phyloP scores from a whole-genome alignment of 2,113 vertebrate species.

The Muscicapa adusta region DNA sequence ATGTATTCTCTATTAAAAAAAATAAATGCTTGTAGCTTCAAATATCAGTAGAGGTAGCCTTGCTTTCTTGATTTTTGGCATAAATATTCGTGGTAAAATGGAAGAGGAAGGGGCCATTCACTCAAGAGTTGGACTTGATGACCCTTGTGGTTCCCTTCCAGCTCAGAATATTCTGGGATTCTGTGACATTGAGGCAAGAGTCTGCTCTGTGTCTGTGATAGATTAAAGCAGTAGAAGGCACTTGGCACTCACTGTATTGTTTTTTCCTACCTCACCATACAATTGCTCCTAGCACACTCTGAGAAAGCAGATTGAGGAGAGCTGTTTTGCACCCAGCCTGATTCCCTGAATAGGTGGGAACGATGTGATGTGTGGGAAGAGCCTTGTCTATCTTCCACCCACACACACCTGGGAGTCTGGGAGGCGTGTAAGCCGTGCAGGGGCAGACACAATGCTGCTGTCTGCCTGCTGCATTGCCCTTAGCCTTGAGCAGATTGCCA shows the following conservation, averaged over 20 bases:
- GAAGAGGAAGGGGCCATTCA: not conserved
- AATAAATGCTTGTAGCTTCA: not conserved
- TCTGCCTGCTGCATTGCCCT: not conserved
- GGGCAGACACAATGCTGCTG: not conserved
- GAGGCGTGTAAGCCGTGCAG: not conserved
- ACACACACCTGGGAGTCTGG: not conserved
- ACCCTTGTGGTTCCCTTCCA: not conserved
- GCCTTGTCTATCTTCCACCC: not conserved
- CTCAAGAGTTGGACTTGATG: not conserved
- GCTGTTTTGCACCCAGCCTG: not conserved
- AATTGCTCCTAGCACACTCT: not conserved
- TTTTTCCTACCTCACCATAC: not conserved
- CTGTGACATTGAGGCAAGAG: not conserved
- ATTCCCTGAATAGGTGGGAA: not conserved
- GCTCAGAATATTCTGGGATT: not conserved
- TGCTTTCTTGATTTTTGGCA: not conserved
- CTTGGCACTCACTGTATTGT: not conserved
- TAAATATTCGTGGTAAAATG: not conserved
- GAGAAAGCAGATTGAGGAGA: not conserved
- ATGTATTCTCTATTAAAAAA: not conserved
- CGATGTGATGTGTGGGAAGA: constrained; percentile 17
- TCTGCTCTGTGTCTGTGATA: not conserved
- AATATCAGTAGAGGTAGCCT: not conserved
- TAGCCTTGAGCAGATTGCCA: not conserved
- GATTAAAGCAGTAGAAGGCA: not conserved